Base-by-base conservation (phyloP, 2,797 vertebrate species). In the Ara ararauna region DNA sequence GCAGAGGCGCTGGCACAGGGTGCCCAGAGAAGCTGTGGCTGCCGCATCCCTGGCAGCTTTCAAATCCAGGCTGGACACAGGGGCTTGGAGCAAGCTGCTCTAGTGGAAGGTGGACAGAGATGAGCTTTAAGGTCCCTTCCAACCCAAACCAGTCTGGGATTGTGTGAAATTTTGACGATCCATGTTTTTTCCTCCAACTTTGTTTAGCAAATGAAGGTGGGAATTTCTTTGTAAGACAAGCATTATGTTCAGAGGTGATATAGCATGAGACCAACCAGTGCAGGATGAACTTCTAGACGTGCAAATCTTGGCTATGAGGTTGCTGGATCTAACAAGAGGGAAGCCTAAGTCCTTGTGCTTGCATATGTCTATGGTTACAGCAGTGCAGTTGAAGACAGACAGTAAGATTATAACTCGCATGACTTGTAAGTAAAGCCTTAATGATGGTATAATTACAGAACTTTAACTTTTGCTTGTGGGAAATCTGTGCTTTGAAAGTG, bases 361-460 rank as follows among this genome's bases (percentile, higher is more conserved):
- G 81, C 54, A 70, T 3, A 0, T 29, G 22, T 47, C 40, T 44
- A 1, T 24, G 61, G 64, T 50, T 64, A 58, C 62, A 76, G 36
- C 77, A 82, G n/a, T 22, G 47, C 54, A 51, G 36, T 60, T 73
- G 60, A 60, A 75, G 66, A 48, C n/a, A 75, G 66, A 48, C n/a
- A 44, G n/a, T 60, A 84, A 81, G 60, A 40, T 26, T 76, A 81
- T 56, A 72, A 64, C 70, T 95, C 58, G 34, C 3, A n/a, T 93
- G 85, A 90, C 89, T 91, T 66, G 22, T 68, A 85, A 87, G 58
- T 71, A 40, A 85, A 88, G 76, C 18, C 40, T 81, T 96, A 95
- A 95, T 96, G 72, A 91, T 27, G 66, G 66, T 80, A 30, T 94
- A 96, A 95, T 96, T 96, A 95, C 70, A 78, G 76, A 92, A 86